These are phyloP conservation scores for Argyrosomus regius DNA, from an alignment of 2,797 vertebrate genomes.

Conservation along the genomic window DNA sequence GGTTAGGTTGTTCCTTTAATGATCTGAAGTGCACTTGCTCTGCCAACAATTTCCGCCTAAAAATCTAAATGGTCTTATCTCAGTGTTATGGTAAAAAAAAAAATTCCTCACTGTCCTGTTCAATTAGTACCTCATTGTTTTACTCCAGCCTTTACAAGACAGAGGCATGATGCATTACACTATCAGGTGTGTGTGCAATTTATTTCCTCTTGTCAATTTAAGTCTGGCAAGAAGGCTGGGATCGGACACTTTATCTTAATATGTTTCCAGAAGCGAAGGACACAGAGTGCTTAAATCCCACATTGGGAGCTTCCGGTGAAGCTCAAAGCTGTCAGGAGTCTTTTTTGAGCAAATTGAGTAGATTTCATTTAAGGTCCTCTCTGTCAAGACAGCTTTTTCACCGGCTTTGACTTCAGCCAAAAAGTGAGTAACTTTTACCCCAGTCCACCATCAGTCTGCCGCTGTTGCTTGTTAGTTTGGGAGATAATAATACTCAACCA, in stretches of 20 bases:
- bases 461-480: not conserved
- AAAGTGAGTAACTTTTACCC: not conserved
- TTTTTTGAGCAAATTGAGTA: constrained; percentile 45
- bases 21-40: not conserved
- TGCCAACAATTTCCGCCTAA: not conserved
- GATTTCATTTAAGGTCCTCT: constrained; percentile 41
- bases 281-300: constrained; percentile 54
- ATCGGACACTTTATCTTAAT: constrained; percentile 45
- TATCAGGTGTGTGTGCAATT: constrained; percentile 26
- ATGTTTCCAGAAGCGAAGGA: constrained; percentile 38
- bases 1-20: constrained; percentile 5
- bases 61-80: not conserved
- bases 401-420: constrained; percentile 10
- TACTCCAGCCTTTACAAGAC: not conserved
- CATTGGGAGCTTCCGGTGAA: constrained; percentile 43
- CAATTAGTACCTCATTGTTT: constrained; percentile 14
- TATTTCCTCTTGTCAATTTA: constrained; percentile 39
- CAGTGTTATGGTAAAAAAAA: not conserved
- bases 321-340: constrained; percentile 46
- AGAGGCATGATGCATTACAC: not conserved
- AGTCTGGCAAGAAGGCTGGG: constrained; percentile 31
- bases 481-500: not conserved
- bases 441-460: not conserved
- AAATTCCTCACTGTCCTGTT: not conserved
- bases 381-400: constrained; percentile 29